Evolutionary conservation across 1,140 invertebrate genomes (phyloP), one percentile per base, ranked within the genome.

Genomic region (Neodiprion lecontei): DNA sequence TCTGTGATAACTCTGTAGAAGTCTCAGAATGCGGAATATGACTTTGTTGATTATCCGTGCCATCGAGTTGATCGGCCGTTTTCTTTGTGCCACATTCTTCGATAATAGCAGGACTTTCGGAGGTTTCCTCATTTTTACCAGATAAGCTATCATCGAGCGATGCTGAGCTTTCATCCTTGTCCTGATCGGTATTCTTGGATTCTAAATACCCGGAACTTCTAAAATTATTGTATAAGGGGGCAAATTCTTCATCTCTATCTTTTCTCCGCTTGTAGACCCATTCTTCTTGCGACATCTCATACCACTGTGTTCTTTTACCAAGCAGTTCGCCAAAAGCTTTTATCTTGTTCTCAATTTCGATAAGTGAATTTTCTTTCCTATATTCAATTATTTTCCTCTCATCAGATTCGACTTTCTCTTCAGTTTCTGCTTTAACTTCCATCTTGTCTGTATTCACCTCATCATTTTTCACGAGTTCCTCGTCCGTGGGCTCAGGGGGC

Each of bases 241-340:
- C 94, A 85, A 96, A 96, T 84, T 95, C 94, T 8, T 88, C 73
- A 10, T 87, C 86, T 74, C 95, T 90, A 80, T 94, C 91, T 75
- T 88, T 85, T 72, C 94, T 90, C 83, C 94, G 92, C 79, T 94
- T 92, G 73, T 94, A 89, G 11, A 95, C 91, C 93, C 95, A 96
- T 87, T 96, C 92, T 84, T 95, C 92, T 89, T 96, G 95, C 0
- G 91, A 91, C 91, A 95, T 93, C 48, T 83, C 80, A 49, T 84
- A 79, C 84, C 84, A 89, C n/a, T 75, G 73, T 40, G 82, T 84
- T 40, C 81, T 80, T 73, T 88, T 88, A 0, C 80, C 84, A 7
- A 89, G 72, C 28, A 87, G 74, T 76, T 88, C 82, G 50, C 79
- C 85, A 79, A 88, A 87, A 9, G 83, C 82, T 77, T 82, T 83